Evolutionary conservation across 2,113 vertebrate species (phyloP).

Genomic region (Azemiops feae): DNA sequence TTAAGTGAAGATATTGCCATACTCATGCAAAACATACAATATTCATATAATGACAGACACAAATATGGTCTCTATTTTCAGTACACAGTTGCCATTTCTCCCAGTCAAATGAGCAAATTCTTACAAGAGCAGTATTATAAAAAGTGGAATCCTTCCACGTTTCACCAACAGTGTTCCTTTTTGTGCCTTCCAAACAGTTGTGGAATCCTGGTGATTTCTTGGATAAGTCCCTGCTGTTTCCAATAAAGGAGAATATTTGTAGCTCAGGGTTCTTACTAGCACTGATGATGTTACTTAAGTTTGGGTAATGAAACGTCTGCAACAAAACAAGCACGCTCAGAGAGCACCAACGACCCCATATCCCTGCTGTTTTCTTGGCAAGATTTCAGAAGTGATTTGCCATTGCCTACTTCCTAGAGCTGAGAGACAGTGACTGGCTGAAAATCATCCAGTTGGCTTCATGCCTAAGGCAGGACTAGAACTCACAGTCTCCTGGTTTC

Average conservation of each 20-base stretch:
- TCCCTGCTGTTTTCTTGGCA: not conserved
- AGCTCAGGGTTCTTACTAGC: not conserved
- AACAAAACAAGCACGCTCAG: not conserved
- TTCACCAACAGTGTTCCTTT: not conserved
- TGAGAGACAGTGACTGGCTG: not conserved
- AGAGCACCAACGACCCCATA: not conserved
- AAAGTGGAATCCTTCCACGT: not conserved
- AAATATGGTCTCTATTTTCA: not conserved
- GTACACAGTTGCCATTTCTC: not conserved
- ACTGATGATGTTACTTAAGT: not conserved
- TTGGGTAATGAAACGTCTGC: not conserved
- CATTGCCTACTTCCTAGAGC: not conserved
- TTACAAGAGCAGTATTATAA: not conserved
- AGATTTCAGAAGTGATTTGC: not conserved
- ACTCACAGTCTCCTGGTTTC: not conserved
- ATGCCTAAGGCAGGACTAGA: not conserved
- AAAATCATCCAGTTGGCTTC: not conserved
- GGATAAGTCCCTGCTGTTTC: not conserved
- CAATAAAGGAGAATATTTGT: not conserved
- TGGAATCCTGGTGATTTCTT: not conserved
- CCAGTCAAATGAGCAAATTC: not conserved
- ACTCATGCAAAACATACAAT: not conserved
- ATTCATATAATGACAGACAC: constrained; percentile 2
- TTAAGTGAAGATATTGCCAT: not conserved
- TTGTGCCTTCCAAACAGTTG: not conserved